phyloP scores from a whole-genome alignment of 1,140 invertebrate genomes.

The Theocolax elegans region DNA sequence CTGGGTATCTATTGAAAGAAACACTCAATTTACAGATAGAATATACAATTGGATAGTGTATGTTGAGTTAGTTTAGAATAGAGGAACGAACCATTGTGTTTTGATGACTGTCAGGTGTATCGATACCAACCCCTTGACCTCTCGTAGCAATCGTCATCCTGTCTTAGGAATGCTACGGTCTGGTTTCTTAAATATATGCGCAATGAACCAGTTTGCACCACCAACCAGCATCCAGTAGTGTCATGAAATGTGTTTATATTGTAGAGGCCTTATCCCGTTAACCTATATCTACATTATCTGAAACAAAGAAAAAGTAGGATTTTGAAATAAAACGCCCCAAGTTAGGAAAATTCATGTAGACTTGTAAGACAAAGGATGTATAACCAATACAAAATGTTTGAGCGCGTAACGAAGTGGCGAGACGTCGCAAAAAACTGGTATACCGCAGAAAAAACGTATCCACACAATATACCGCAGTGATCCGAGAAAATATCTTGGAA shows the following conservation, averaged over 20 bases:
- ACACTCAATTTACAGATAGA: not conserved
- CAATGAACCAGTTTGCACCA: slow-evolving; percentile 55
- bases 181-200: slow-evolving; percentile 51
- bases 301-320: slow-evolving; percentile 48
- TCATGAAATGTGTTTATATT: slow-evolving; percentile 65
- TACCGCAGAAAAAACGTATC: no score
- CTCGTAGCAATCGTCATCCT: slow-evolving; percentile 74
- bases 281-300: slow-evolving; percentile 67
- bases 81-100: slow-evolving; percentile 65
- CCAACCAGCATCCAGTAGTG: slow-evolving; percentile 63
- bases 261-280: slow-evolving; percentile 65
- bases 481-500: no score
- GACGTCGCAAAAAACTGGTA: no score
- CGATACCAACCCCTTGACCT: slow-evolving; percentile 71
- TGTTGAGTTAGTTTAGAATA: slow-evolving; percentile 7
- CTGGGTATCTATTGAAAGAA: slow-evolving; percentile 58
- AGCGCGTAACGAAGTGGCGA: no score
- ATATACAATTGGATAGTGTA: slow-evolving; percentile 1
- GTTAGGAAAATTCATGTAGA: no score
- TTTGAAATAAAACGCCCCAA: not conserved
- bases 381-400: no score
- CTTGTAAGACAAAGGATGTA: no score
- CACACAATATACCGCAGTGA: not conserved
- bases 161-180: slow-evolving; percentile 43
- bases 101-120: slow-evolving; percentile 70